Evolutionary conservation across 2,888 invertebrate genomes (phyloP).

Genomic region (Dynastes grantii): DNA sequence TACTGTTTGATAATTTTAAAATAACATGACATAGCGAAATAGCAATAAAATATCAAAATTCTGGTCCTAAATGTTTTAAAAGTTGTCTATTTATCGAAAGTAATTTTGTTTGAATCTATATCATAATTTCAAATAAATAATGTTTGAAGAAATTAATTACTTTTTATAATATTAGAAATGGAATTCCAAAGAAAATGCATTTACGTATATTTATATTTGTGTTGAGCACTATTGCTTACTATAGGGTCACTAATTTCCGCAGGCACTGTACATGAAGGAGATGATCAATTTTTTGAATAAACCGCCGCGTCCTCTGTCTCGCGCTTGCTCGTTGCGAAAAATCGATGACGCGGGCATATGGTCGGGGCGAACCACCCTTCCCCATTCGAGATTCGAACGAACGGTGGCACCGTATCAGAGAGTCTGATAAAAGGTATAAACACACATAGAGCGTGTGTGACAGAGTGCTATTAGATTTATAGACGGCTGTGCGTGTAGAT

Average conservation of each 20-base stretch:
- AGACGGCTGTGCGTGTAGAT: conserved; percentile 15
- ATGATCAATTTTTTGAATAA: conserved; percentile 43
- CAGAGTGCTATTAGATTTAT: conserved; percentile 16
- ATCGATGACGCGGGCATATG: conserved; percentile 44
- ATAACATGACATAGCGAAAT: no score
- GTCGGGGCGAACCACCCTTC: conserved; percentile 40
- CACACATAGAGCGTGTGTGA: conserved; percentile 22
- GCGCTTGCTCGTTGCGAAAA: conserved; percentile 29
- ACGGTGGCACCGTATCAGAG: conserved; percentile 42
- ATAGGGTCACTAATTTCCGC: not conserved
- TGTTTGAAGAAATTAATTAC: no score
- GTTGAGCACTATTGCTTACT: no score
- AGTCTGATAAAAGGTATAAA: conserved; percentile 46
- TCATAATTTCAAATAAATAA: no score
- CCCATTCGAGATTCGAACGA: conserved; percentile 33
- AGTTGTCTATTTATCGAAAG: no score
- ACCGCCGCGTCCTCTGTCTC: conserved; percentile 6
- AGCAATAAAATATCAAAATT: no score
- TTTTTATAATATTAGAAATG: no score
- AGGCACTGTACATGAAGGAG: not conserved
- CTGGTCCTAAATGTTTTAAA: no score
- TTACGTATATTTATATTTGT: no score
- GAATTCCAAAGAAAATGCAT: no score
- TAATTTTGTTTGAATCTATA: no score
- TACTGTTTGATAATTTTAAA: no score